A percentile compares a stretch with the other conserved stretches of the same genome.
Evolutionary conservation across 1,140 invertebrate species (phyloP).

Genomic region (Gryon sp.): DNA sequence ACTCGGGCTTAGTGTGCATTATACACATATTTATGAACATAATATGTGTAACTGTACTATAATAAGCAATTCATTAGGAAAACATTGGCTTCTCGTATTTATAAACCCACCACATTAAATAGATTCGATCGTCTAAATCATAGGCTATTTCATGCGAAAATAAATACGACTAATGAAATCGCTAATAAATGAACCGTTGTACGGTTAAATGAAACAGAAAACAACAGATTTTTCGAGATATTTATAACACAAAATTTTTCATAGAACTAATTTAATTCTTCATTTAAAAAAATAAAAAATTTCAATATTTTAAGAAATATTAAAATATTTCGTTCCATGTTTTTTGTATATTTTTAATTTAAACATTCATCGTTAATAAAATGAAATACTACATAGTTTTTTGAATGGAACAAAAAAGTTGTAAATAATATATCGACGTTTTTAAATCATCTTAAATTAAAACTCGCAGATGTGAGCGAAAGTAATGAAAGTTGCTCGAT

Average conservation of each 20-base stretch:
- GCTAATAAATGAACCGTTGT: slow-evolving; percentile 1
- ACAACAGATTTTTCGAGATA: background rate
- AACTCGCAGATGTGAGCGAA: background rate
- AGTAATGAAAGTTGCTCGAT: slow-evolving; percentile 17
- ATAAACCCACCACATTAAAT: background rate
- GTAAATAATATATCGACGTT: no score
- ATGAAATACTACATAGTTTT: background rate
- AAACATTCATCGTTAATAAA: background rate
- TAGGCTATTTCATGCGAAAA: slow-evolving; percentile 3
- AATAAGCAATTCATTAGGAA: slow-evolving; percentile 52
- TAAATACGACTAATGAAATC: slow-evolving; percentile 23
- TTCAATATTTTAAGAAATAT: no score
- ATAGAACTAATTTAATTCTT: slow-evolving; percentile 1
- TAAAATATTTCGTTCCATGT: no score
- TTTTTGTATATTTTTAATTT: no score
- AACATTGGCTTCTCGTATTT: slow-evolving; percentile 7
- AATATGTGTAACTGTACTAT: slow-evolving; percentile 45
- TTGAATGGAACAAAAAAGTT: no score
- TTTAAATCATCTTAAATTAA: slow-evolving; percentile 25
- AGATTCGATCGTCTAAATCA: slow-evolving; percentile 12
- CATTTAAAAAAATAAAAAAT: no score
- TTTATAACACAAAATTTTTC: background rate
- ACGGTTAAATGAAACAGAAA: background rate
- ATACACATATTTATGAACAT: slow-evolving; percentile 47
- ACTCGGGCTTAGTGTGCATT: slow-evolving; percentile 42